These are phyloP conservation scores for Acanthurus lineatus DNA, from an alignment of 2,797 vertebrate genomes.

Conservation along the genomic window DNA sequence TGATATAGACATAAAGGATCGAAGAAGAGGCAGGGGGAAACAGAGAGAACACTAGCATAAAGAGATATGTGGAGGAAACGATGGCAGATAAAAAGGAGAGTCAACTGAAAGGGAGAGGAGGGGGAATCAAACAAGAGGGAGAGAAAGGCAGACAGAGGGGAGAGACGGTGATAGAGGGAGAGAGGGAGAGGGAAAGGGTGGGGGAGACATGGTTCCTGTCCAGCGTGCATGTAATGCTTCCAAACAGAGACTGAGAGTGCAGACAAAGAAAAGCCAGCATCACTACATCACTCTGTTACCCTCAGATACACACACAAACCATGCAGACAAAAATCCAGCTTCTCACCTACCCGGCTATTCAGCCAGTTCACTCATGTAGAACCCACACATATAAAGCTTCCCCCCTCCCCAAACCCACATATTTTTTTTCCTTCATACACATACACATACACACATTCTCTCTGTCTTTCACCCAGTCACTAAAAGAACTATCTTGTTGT, in stretches of 20 bases:
- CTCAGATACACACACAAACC: conserved; percentile 31
- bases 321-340: conserved; percentile 20
- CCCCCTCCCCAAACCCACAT: background rate
- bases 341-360: conserved; percentile 19
- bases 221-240: conserved; percentile 58
- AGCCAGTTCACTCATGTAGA: conserved; percentile 38
- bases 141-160: background rate
- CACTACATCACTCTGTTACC: conserved; percentile 43
- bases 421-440: background rate
- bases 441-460: background rate
- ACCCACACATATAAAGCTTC: conserved; percentile 21
- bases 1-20: background rate
- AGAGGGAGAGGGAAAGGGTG: background rate
- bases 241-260: conserved; percentile 43
- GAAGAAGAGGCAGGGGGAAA: background rate
- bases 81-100: background rate
- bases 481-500: background rate
- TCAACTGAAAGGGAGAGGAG: background rate
- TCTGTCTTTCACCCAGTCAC: conserved; percentile 3
- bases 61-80: background rate
- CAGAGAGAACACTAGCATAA: background rate
- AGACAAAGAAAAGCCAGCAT: conserved; percentile 44
- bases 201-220: conserved; percentile 39
- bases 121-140: background rate
- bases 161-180: background rate